Conservation (phyloP, 2,888 invertebrate genomes). For the Hecatera dysodea region DNA sequence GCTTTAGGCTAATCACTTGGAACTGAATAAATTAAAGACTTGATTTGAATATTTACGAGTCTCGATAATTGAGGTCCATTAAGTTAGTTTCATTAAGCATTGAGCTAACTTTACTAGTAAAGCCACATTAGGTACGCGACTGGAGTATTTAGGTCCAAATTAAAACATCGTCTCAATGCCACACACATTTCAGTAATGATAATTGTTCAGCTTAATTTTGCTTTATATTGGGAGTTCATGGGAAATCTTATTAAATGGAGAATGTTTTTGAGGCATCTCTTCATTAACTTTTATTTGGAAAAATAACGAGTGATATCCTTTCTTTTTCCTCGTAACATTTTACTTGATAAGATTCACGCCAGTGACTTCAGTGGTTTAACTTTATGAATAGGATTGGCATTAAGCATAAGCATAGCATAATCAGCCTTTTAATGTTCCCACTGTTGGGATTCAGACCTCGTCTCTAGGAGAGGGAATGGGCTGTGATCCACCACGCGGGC, state of each 20-base stretch:
- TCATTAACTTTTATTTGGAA: too few relatives aligned
- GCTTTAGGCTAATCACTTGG: slow-evolving; percentile 20
- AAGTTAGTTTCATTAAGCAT: slow-evolving; percentile 5
- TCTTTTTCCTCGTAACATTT: too few relatives aligned
- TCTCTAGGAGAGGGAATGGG: too few relatives aligned
- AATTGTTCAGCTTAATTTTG: slow-evolving; percentile 9
- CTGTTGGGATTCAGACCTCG: too few relatives aligned
- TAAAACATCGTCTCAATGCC: not conserved
- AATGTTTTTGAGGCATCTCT: not conserved
- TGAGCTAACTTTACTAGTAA: not conserved
- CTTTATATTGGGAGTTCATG: not conserved
- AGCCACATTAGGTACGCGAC: slow-evolving; percentile 15
- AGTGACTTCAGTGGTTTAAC: not conserved
- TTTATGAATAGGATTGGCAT: too few relatives aligned
- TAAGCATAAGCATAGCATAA: too few relatives aligned
- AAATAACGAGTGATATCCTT: too few relatives aligned
- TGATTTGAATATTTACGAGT: slow-evolving; percentile 32
- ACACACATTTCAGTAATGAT: not conserved
- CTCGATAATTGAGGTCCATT: slow-evolving; percentile 6
- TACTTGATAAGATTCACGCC: not conserved
- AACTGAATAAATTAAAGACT: not conserved
- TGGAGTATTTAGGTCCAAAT: slow-evolving; percentile 2
- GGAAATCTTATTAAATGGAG: not conserved
- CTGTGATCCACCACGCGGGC: too few relatives aligned
- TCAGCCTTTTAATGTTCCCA: too few relatives aligned